phyloP scores from a whole-genome alignment of 2,113 vertebrate species.

The Phodopus roborovskii region DNA sequence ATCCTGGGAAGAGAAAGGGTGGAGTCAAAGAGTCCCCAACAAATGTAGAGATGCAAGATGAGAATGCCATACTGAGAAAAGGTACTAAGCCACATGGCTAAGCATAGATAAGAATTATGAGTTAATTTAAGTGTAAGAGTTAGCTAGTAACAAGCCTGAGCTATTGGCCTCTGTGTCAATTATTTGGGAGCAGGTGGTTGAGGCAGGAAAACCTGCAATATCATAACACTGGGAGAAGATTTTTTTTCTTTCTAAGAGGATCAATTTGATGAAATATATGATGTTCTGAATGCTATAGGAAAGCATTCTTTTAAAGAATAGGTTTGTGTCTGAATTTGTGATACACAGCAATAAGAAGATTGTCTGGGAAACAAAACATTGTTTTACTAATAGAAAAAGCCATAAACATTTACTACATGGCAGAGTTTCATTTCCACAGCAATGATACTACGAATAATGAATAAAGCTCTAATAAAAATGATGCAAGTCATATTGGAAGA shows the following conservation, averaged over 20 bases:
- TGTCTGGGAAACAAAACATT: neutral
- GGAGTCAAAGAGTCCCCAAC: too few species aligned
- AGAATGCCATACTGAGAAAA: too few species aligned
- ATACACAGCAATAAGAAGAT: neutral
- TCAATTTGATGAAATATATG: neutral
- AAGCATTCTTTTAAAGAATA: neutral
- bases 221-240: neutral
- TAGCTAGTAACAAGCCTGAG: too few species aligned
- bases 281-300: neutral
- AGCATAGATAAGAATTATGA: too few species aligned
- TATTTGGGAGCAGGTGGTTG: too few species aligned
- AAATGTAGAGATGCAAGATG: too few species aligned
- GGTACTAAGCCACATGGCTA: too few species aligned
- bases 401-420: neutral
- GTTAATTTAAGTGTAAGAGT: too few species aligned
- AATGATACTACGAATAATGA: neutral
- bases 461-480: neutral
- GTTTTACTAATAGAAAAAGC: neutral
- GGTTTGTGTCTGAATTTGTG: conserved; percentile 22
- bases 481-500: neutral
- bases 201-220: too few species aligned
- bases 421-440: neutral
- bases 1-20: too few species aligned
- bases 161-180: too few species aligned
- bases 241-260: neutral